Base-by-base conservation (phyloP, 2,888 invertebrate genomes). In the Margaritifera margaritifera region DNA sequence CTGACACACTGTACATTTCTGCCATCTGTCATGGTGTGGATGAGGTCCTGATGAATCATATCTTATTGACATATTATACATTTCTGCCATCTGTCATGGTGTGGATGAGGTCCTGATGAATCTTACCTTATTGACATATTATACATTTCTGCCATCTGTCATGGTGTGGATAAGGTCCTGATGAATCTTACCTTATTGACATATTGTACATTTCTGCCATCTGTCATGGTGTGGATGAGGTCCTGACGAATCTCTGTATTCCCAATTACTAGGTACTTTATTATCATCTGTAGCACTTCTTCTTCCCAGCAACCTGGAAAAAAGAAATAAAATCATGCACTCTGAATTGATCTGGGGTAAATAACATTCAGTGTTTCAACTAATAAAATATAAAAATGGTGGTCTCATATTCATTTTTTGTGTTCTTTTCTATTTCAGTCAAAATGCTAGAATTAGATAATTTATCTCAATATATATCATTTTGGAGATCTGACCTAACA, bases 261-360 rank as follows among this genome's bases (percentile, higher is more conserved):
- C n/a, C 88, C 87, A 42, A 83, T 68, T 6, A 84, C 82, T 61
- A 89, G 72, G 74, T 82, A 88, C 74, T 85, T 81, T 58, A 87
- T 75, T 0, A 87, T 65, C 6, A 81, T 69, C 63, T 82, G 78
- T 63, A 87, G 52, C 1, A 89, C 82, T 59, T 86, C 87, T 42
- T 88, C 85, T 59, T 88, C 88, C 89, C 88, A 88, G 67, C 85
- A 86, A 6, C 89, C 88, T 88, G 70, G 15, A 68, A 58, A 52
- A 31, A 58, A 52, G 6, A 25, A 52, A 53, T 25, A 64, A 15
- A 42, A 11, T 8, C 2, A 11, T 8, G 42, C 42, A 42, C 42
- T 2, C 1, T 42, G 11, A 2, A 1, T 42, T 42, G 8, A 42
- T 42, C 8, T 42, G 42, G 42, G 42, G 42, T 42, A 42, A 42